Evolutionary conservation across 2,113 vertebrate genomes (phyloP).

Genomic region (Talpa occidentalis): DNA sequence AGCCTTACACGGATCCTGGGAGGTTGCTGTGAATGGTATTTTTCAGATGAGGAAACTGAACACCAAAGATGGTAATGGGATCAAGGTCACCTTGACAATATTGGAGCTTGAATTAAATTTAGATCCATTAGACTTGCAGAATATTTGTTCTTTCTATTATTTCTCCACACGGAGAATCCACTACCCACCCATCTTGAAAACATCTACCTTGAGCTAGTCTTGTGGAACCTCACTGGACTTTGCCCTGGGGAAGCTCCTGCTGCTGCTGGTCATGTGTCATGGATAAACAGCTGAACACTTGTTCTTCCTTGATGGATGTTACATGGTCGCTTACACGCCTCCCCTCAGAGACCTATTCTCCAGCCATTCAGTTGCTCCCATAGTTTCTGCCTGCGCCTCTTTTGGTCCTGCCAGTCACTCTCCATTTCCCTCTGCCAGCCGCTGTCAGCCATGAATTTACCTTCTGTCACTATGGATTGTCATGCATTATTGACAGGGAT

Average conservation of each 20-base stretch:
- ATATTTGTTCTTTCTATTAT: background rate
- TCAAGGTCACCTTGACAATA: background rate
- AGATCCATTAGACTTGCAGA: background rate
- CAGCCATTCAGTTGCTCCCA: background rate
- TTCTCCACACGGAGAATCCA: background rate
- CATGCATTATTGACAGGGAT: slow-evolving; percentile 22
- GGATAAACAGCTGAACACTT: background rate
- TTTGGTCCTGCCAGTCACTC: background rate
- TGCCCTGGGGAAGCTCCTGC: background rate
- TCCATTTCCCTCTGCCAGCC: background rate
- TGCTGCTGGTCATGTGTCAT: background rate
- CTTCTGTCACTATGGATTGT: slow-evolving; percentile 21
- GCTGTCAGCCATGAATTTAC: background rate
- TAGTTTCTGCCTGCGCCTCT: background rate
- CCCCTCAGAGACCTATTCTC: background rate
- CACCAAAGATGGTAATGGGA: background rate
- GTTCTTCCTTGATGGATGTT: background rate
- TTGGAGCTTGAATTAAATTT: background rate
- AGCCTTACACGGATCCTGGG: background rate
- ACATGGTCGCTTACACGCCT: background rate
- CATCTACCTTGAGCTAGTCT: background rate
- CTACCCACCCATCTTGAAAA: background rate
- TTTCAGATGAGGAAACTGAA: slow-evolving; percentile 18
- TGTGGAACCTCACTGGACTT: background rate
- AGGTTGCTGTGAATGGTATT: background rate